These are phyloP conservation scores for Nysson spinosus DNA, from an alignment of 2,888 invertebrate genomes.

Conservation along the genomic window DNA sequence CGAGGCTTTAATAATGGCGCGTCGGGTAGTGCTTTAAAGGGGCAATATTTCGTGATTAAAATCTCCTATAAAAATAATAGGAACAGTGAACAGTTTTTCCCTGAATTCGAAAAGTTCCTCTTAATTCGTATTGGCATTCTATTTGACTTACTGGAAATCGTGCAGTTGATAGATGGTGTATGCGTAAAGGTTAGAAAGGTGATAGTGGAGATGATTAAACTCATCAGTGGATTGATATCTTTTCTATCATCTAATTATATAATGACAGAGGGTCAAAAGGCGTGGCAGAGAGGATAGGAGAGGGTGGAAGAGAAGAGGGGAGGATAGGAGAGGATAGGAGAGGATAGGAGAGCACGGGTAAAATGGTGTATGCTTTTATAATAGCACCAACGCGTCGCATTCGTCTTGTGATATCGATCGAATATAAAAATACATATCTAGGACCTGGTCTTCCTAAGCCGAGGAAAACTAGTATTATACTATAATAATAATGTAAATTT, in stretches of 20 bases:
- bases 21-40: constrained; percentile 4
- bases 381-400: constrained; percentile 34
- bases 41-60: constrained; percentile 30
- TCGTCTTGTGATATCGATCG: constrained; percentile 54
- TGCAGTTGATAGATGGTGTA: too few relatives aligned
- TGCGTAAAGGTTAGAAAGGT: too few relatives aligned
- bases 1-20: constrained; percentile 21
- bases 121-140: too few relatives aligned
- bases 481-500: too few relatives aligned
- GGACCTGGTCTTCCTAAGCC: constrained; percentile 4
- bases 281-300: constrained; percentile 19
- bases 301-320: neutral
- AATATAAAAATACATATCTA: constrained; percentile 45
- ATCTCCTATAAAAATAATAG: neutral
- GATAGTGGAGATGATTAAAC: constrained; percentile 1
- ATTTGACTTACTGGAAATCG: too few relatives aligned
- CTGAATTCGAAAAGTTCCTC: too few relatives aligned
- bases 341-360: neutral
- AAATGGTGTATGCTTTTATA: constrained; percentile 39
- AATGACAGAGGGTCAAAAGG: constrained; percentile 29
- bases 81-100: too few relatives aligned
- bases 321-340: constrained; percentile 31
- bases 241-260: constrained; percentile 32
- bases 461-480: neutral
- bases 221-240: constrained; percentile 11